Percentiles rank a stretch among this genome's conserved stretches.
Conservation (phyloP, 1,140 invertebrate species). For the Zaprionus africanus region DNA sequence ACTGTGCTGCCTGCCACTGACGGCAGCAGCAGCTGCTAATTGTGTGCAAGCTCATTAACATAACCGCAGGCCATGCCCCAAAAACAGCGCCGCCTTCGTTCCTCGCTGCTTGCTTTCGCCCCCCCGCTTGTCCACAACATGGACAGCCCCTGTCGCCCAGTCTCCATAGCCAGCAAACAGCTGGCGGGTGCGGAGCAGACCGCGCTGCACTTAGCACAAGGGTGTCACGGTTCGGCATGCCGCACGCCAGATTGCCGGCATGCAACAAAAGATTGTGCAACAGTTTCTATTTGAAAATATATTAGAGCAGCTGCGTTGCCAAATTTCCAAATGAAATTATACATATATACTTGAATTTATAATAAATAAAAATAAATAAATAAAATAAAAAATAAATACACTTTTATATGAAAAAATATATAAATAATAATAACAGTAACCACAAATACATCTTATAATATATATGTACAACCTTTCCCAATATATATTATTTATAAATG, state of each 20-base stretch:
- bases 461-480: too few species aligned
- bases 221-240: constrained; percentile 52
- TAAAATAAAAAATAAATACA: too few species aligned
- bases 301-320: too few species aligned
- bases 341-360: neutral
- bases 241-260: constrained; percentile 32
- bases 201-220: constrained; percentile 43
- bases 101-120: neutral
- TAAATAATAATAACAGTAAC: too few species aligned
- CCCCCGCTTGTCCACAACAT: neutral
- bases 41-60: constrained; percentile 83
- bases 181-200: constrained; percentile 34
- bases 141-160: neutral
- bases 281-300: constrained; percentile 37
- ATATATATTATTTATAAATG: too few species aligned
- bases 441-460: too few species aligned
- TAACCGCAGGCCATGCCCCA: constrained; percentile 75
- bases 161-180: constrained; percentile 36
- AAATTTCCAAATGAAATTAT: neutral
- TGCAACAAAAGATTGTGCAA: constrained; percentile 44
- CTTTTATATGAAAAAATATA: too few species aligned
- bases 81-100: constrained; percentile 18
- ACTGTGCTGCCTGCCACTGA: constrained; percentile 33
- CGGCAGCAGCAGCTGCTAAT: constrained; percentile 80
- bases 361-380: too few species aligned